These are phyloP conservation scores for Trachymyrmex septentrionalis DNA, from an alignment of 1,140 invertebrate species.

Conservation along the genomic window DNA sequence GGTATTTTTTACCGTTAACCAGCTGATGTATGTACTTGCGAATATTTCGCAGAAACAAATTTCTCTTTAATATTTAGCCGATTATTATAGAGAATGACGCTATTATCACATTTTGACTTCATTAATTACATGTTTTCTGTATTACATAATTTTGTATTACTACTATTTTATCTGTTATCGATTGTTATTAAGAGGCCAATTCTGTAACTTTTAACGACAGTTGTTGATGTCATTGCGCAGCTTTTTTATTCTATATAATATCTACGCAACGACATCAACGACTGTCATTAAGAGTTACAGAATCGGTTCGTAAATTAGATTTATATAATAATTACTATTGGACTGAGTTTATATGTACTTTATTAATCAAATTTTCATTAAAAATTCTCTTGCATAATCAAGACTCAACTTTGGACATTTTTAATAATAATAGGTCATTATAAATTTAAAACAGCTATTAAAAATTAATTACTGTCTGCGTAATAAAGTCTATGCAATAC, in stretches of 20 bases:
- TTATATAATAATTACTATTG: constrained; percentile 1
- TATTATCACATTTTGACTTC: background rate
- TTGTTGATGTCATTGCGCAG: no score
- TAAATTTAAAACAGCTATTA: background rate
- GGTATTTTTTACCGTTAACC: constrained; percentile 3
- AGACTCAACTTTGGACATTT: background rate
- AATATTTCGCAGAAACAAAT: background rate
- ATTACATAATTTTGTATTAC: background rate
- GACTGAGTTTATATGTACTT: background rate
- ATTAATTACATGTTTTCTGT: background rate
- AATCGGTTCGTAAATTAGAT: no score
- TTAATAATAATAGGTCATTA: background rate
- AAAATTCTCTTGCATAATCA: background rate
- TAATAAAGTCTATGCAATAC: background rate
- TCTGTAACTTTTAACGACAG: no score
- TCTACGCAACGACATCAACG: no score
- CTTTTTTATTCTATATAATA: no score
- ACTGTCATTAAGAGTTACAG: no score
- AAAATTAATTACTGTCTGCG: background rate
- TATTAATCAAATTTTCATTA: background rate
- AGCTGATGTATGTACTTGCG: background rate
- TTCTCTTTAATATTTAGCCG: background rate
- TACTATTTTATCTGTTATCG: background rate
- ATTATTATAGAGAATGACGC: background rate
- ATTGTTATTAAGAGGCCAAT: background rate